phyloP scores from a whole-genome alignment of 1,140 invertebrate species.

The Sycophila sp. region DNA sequence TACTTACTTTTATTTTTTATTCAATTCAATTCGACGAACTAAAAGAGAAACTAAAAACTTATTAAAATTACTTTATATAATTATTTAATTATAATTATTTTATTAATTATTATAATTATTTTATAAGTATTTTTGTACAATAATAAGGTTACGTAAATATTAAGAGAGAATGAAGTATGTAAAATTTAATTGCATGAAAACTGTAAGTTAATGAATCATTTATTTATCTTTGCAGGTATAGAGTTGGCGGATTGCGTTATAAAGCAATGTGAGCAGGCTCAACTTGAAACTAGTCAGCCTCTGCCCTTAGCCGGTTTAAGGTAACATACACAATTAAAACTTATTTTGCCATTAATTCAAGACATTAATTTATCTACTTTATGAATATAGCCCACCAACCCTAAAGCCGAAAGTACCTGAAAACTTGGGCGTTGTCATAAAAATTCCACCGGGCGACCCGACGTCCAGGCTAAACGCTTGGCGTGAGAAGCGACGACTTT shows the following conservation, averaged over 20 bases:
- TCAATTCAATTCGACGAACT: no score
- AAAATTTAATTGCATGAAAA: background rate
- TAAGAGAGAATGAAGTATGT: no score
- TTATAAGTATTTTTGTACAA: no score
- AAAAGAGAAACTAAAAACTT: no score
- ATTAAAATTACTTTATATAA: background rate
- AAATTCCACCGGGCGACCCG: conserved; percentile 54
- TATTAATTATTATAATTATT: background rate
- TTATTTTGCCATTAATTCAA: background rate
- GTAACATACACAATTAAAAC: background rate
- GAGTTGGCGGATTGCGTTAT: background rate
- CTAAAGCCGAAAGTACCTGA: no score
- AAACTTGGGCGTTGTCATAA: no score
- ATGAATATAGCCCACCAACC: no score
- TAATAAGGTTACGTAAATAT: no score
- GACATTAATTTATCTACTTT: background rate
- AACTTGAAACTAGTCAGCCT: background rate
- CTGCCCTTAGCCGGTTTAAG: background rate
- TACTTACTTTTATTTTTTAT: no score
- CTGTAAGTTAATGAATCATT: no score
- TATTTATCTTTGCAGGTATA: conserved; percentile 5
- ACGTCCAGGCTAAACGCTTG: conserved; percentile 56
- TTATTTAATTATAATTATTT: background rate
- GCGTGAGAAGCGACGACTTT: conserved; percentile 49
- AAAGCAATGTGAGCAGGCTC: background rate